Evolutionary conservation across 2,113 vertebrate genomes (phyloP), one percentile per base, ranked within the genome.

Genomic region (Buteo buteo): DNA sequence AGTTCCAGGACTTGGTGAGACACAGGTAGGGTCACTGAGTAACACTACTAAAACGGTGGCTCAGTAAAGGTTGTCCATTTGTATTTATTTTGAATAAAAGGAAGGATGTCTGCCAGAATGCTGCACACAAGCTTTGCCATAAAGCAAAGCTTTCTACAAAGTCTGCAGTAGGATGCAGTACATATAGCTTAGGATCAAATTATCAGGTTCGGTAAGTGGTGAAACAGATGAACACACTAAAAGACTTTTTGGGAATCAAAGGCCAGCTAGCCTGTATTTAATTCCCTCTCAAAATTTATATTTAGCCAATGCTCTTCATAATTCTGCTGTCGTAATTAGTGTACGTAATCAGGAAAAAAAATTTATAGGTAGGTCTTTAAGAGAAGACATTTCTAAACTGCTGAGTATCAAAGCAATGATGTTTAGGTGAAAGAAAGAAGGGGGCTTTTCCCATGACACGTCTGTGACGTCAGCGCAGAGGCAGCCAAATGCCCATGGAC

Each of bases 11-110:
- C 22, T 71, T 59, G 13, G 5, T 69, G 57, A 77, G 47, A 64
- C 38, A 67, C 1, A 16, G 19, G 22, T 16, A 50, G 47, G 32
- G 16, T 61, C 24, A 69, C 7, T 0, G 0, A 83, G 24, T 25
- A 77, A 34, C 17, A 4, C 32, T 31, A 29, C 20, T 29, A 28
- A 86, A 84, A 67, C 15, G 7, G 15, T 42, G 14, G 20, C 2
- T 50, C 36, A 58, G 24, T 72, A 57, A 44, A 72, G 8, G 10
- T 6, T 78, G 17, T 36, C 24, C 32, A n/a, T 44, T 76, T 79
- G 25, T n/a, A 74, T 64, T 87, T 55, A 64, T 24, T 76, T 71
- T 47, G 26, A 76, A 79, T 54, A 59, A 82, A 88, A 79, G 9
- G 25, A 71, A 74, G 9, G 22, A 13, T 54, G 29, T 38, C 57